These are phyloP conservation scores for Heliangelus exortis DNA, from an alignment of 2,797 vertebrate genomes.

Conservation along the genomic window DNA sequence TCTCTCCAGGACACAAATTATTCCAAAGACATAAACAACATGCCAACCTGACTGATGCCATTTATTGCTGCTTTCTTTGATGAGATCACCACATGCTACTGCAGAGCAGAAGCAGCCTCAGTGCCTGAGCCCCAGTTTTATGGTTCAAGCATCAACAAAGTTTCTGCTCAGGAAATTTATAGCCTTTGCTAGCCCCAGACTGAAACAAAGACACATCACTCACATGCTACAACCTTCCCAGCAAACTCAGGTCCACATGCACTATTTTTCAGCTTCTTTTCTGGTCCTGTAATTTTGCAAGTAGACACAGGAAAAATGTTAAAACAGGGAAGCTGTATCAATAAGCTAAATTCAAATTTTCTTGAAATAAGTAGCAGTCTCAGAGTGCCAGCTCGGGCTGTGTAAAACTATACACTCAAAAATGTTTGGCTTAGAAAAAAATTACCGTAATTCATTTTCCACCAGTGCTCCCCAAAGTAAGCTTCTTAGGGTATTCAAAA, in stretches of 20 bases:
- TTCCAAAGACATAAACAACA: neutral
- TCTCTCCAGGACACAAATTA: neutral
- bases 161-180: conserved; percentile 5
- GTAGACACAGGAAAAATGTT: neutral
- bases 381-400: neutral
- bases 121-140: neutral
- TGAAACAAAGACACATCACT: neutral
- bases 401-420: neutral
- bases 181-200: neutral
- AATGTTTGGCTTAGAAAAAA: neutral
- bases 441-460: neutral
- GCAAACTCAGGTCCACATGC: neutral
- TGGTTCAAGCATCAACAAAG: conserved; percentile 15
- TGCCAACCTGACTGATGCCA: neutral
- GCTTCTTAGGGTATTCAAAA: neutral
- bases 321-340: neutral
- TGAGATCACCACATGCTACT: neutral
- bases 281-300: neutral
- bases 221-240: neutral
- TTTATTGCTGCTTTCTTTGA: neutral
- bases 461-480: neutral
- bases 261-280: neutral
- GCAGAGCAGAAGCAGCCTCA: neutral
- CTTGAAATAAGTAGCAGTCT: neutral
- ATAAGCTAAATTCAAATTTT: neutral